Evolutionary conservation across 1,140 invertebrate species (phyloP), one percentile per base, ranked within the genome.

Genomic region (Drosophila dunni): DNA sequence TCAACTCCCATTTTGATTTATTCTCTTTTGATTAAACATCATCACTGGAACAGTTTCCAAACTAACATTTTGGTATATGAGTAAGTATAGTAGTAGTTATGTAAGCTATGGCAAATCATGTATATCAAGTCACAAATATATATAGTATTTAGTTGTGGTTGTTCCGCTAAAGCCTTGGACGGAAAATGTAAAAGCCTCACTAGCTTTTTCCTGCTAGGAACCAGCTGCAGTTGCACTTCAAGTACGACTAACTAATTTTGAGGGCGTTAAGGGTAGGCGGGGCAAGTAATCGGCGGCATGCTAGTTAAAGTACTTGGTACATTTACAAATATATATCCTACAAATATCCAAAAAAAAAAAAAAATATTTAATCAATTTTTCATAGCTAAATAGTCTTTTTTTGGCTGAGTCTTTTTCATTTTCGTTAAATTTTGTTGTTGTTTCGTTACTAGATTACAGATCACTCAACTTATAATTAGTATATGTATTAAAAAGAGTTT

Each of bases 71-170:
- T 57, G 51, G 42, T 54, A 54, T 57, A 65, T 65, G 50, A 48
- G 48, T 50, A 74, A 66, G 66, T 42, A 44, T 65, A 40, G 56
- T 34, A 29, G 48, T 34, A 53, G 40, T 63, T 63, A 42, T 69
- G 45, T 69, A 66, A 56, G 68, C 82, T 85, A 81, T 81, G 81
- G 81, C 74, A 85, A 78, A 79, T 71, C 67, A 67, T 68, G 64
- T 68, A 79, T 74, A 78, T 62, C 29, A 40, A 61, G 61, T 65
- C 68, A 72, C 56, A 75, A 64, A 74, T 70, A 75, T 57, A 63
- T 60, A 62, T 33, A 24, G 11, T 56, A 17, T 48, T 53, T 72
- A 45, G 42, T 54, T 33, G 56, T 71, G 61, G 65, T 77, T 53
- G 53, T 72, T 72, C 67, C 73, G 64, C 46, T 42, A 62, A 84